Percentiles rank a stretch among this genome's conserved stretches.
These are phyloP conservation scores for Hemicrepidius hirtus DNA, from an alignment of 2,888 invertebrate species.

Conservation along the genomic window DNA sequence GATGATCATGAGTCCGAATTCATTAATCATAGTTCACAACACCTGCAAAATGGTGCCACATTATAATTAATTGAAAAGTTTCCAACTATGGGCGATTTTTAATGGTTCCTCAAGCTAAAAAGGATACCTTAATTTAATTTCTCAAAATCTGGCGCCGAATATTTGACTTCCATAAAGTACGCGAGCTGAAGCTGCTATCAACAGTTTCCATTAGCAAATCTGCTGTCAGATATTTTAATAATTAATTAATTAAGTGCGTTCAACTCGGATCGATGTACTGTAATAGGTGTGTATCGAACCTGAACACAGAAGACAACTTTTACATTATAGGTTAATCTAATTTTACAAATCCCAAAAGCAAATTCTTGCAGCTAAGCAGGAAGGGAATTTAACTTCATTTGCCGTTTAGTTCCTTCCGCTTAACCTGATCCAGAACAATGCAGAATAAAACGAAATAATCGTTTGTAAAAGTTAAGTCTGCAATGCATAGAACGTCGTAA, in stretches of 20 bases:
- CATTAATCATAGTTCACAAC: conserved; percentile 52
- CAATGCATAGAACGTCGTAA: conserved; percentile 59
- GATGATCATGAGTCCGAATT: conserved; percentile 50
- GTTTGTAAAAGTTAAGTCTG: conserved; percentile 52
- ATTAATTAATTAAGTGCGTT: conserved; percentile 32
- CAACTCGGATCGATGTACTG: conserved; percentile 13
- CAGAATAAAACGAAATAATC: conserved; percentile 52
- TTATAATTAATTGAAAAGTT: conserved; percentile 52
- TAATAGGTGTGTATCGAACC: conserved; percentile 27
- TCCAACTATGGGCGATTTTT: conserved; percentile 35
- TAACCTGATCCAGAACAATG: conserved; percentile 47
- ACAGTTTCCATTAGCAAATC: conserved; percentile 28
- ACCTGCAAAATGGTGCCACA: conserved; percentile 48
- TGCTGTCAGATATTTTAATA: conserved; percentile 25
- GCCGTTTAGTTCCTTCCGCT: conserved; percentile 38
- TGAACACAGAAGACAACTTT: conserved; percentile 28
- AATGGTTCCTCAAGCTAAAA: conserved; percentile 12
- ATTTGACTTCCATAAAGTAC: conserved; percentile 8
- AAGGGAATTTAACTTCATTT: conserved; percentile 35
- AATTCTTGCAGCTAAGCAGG: conserved; percentile 28
- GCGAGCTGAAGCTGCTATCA: neutral
- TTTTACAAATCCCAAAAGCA: conserved; percentile 32
- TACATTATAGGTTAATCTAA: conserved; percentile 32
- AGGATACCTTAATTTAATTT: conserved; percentile 12
- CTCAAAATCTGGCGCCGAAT: conserved; percentile 17